Base-by-base conservation (phyloP, 2,888 invertebrate genomes). In the Rapana venosa region DNA sequence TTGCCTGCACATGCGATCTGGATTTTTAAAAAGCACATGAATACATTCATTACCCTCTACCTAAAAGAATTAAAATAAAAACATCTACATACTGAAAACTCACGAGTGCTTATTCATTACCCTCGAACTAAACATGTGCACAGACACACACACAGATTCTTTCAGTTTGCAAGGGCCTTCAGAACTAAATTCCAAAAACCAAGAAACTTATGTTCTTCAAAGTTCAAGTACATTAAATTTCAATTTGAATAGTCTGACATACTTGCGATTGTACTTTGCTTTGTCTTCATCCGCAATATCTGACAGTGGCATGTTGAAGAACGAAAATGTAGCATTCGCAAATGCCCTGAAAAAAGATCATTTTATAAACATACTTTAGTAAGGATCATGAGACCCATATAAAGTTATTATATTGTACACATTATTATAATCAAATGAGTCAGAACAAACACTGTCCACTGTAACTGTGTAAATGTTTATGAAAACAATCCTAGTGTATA, bases 211-310 rank as follows among this genome's bases (percentile, higher is more conserved):
- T 47, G 47, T 47, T 47, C 8, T 8, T 47, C 8, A 47, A 2
- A 5, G 2, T 8, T 47, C 8, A 47, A 2, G 13, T 77, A 83
- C 22, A 47, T 47, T 47, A 47, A 47, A 2, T 47, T 47, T 47
- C 47, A 47, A 47, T 8, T 8, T 47, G 47, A 79, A 32, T 30
- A 35, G 17, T 17, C 79, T 20, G 61, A 5, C 61, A 20, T 93
- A 96, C 96, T 92, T 93, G 87, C 95, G 91, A 20, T 93, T 92
- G 91, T 94, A 94, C 66, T 90, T 92, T 4, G 91, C 83, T 85
- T 92, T 92, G 90, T 96, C 95, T 83, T 93, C 92, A 88, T 96
- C 96, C 66, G 94, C 94, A 86, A 96, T 93, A 91, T 96, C 95
- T 1, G 95, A 94, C 61, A 96, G 91, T 30, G 94, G 94, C 87